A percentile compares a stretch with the other conserved stretches of the same genome.
Evolutionary conservation across 2,797 vertebrate genomes (phyloP).

Genomic region (Rhinichthys osculus): DNA sequence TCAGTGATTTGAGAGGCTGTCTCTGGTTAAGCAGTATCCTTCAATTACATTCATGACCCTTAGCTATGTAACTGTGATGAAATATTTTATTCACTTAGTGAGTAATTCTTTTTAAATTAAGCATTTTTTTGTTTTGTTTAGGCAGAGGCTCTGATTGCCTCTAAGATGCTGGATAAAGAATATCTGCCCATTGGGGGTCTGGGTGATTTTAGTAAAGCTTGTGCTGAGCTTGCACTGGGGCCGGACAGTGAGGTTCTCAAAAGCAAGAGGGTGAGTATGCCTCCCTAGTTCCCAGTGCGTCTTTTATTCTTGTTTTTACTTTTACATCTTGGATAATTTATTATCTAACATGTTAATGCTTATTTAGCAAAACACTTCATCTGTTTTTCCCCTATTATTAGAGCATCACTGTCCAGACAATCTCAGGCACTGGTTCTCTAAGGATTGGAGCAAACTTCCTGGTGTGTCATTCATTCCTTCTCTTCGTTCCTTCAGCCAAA

Average conservation of each 20-base stretch:
- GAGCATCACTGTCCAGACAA: slow-evolving; percentile 94
- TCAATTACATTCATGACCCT: background rate
- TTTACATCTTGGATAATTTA: background rate
- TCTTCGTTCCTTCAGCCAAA: background rate
- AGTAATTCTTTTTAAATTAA: background rate
- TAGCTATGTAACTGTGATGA: background rate
- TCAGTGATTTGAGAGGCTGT: slow-evolving; percentile 3
- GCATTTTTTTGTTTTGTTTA: slow-evolving; percentile 60
- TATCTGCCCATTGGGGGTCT: slow-evolving; percentile 90
- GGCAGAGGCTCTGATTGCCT: slow-evolving; percentile 90
- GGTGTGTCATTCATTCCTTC: slow-evolving; percentile 77
- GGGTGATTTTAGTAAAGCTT: slow-evolving; percentile 89
- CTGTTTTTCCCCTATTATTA: slow-evolving; percentile 70
- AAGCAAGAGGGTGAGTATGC: slow-evolving; percentile 86
- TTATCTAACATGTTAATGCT: background rate
- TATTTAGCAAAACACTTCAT: background rate
- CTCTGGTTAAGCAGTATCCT: background rate
- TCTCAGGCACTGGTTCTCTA: slow-evolving; percentile 96
- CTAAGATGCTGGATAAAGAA: slow-evolving; percentile 95
- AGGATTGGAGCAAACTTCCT: slow-evolving; percentile 92
- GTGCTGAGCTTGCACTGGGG: slow-evolving; percentile 89
- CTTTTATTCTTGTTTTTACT: background rate
- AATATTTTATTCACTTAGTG: background rate
- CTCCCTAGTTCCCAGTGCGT: background rate
- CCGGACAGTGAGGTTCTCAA: slow-evolving; percentile 87